phyloP scores from a whole-genome alignment of 1,140 invertebrate genomes.

The Cydia fagiglandana region DNA sequence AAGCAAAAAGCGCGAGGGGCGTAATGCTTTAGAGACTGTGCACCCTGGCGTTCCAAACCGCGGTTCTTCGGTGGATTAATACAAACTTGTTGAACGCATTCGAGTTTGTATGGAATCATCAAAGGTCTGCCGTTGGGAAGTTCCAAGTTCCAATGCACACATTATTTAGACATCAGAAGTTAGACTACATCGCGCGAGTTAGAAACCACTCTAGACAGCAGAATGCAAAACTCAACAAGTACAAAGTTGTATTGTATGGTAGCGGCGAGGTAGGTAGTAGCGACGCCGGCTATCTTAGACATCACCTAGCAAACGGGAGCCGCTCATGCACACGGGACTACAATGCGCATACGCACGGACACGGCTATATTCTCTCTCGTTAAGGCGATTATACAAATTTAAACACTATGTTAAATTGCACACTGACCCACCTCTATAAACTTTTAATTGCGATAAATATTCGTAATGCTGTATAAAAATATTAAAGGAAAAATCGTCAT shows the following conservation, averaged over 20 bases:
- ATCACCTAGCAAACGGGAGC: conserved; percentile 10
- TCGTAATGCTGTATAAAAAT: conserved; percentile 78
- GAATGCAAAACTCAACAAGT: not conserved
- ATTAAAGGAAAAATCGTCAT: conserved; percentile 77
- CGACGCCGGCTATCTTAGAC: not conserved
- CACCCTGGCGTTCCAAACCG: too few relatives aligned
- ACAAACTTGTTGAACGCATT: too few relatives aligned
- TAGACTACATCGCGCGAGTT: not conserved
- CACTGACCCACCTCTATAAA: conserved; percentile 77
- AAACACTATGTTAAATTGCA: conserved; percentile 73
- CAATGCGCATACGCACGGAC: conserved; percentile 69
- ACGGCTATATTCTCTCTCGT: conserved; percentile 76
- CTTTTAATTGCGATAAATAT: conserved; percentile 78
- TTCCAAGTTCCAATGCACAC: not conserved
- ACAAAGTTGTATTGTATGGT: not conserved
- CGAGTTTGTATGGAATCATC: too few relatives aligned
- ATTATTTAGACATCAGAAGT: not conserved
- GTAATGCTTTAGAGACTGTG: too few relatives aligned
- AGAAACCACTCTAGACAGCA: not conserved
- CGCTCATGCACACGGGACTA: not conserved
- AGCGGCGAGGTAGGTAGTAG: not conserved
- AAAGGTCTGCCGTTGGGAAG: not conserved
- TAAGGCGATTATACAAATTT: conserved; percentile 77
- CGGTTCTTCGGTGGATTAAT: too few relatives aligned
- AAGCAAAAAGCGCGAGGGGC: too few relatives aligned